Base-by-base conservation (phyloP, 2,797 vertebrate genomes). In the Sardinella longiceps region DNA sequence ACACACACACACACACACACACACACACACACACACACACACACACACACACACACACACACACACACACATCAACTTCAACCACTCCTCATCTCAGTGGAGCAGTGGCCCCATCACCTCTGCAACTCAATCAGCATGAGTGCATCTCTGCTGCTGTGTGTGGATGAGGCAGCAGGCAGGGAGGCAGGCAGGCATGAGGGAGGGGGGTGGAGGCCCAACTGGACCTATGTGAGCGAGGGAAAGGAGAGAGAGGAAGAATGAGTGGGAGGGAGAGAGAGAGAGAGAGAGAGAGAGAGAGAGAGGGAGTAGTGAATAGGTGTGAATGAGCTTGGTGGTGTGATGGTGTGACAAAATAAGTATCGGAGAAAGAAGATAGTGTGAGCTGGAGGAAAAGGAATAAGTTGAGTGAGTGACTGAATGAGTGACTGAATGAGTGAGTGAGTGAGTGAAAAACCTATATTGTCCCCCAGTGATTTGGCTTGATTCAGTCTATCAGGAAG, bases 71-170 rank as follows among this genome's bases (percentile, higher is more conserved):
- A 25, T n/a, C 60, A 63, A 63, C 6, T 63, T 25, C 28, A 63
- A 14, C 60, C 25, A 10, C 2, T 70, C 63, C 63, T 70, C 63
- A 70, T 84, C 82, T 66, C 77, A 58, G 45, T 84, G 14, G 43
- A 48, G 81, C 80, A 45, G 63, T 50, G 28, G 25, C 30, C 56
- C 56, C n/a, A 6, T 80, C 63, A 60, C 63, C n/a, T 33, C 70
- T 39, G 74, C 45, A 82, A 81, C 63, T 58, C 56, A 82, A 81
- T 39, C 81, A 58, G 37, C 33, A 60, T 53, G 30, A 53, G 53
- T 82, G 81, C 53, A 82, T 37, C 23, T 60, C 56, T 7, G n/a
- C n/a, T n/a, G n/a, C n/a, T n/a, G n/a, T n/a, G n/a, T n/a, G 6
- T n/a, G 9, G n/a, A 60, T n/a, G n/a, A 60, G n/a, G 56, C 7